These are phyloP conservation scores for Melieria crassipennis DNA, from an alignment of 2,888 invertebrate species.

Conservation along the genomic window DNA sequence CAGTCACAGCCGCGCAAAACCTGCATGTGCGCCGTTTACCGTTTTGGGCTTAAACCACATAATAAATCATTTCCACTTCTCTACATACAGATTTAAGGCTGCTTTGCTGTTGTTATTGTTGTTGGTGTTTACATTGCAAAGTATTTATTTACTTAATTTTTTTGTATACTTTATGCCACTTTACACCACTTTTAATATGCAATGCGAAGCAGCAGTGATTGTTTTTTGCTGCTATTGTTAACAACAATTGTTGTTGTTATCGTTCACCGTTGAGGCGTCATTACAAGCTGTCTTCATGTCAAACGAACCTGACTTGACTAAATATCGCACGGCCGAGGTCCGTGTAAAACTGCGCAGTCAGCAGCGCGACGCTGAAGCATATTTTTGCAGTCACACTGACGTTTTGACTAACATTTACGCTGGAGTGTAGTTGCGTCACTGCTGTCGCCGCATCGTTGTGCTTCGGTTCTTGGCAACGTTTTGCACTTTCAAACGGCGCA, in stretches of 20 bases:
- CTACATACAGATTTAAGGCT: no score
- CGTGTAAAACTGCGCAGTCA: background rate
- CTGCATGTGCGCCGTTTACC: conserved; percentile 31
- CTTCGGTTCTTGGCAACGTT: background rate
- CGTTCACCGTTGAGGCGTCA: conserved; percentile 19
- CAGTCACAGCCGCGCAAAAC: no score
- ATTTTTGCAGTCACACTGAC: no score
- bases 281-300: conserved; percentile 1
- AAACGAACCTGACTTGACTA: no score
- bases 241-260: conserved; percentile 7
- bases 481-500: background rate
- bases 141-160: background rate
- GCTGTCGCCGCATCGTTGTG: background rate
- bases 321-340: background rate
- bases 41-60: conserved; percentile 38
- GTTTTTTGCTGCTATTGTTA: no score
- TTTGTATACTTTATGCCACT: background rate
- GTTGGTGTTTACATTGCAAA: no score
- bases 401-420: background rate
- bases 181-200: background rate
- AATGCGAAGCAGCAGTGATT: background rate
- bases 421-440: conserved; percentile 5
- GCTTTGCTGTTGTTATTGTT: no score
- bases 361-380: background rate
- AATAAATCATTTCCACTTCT: conserved; percentile 32